A percentile compares a stretch with the other conserved stretches of the same genome.
These are phyloP conservation scores for Frankliniella intonsa DNA, from an alignment of 2,888 invertebrate genomes.

Conservation along the genomic window DNA sequence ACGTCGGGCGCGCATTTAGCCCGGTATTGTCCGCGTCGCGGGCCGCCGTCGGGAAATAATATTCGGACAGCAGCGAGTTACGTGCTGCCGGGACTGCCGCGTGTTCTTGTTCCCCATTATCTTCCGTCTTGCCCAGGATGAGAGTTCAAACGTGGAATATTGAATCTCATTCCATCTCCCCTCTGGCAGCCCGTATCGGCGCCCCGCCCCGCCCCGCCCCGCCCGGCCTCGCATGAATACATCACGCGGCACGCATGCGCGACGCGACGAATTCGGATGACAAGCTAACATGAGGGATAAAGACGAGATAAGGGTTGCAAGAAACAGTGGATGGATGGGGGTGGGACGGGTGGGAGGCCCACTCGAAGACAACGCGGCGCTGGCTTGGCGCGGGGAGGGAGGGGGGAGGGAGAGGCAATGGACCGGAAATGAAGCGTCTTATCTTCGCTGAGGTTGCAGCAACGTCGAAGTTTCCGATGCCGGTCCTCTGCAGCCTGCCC, in stretches of 20 bases:
- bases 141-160: no score
- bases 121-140: no score
- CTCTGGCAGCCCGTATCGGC: no score
- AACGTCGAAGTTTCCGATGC: background rate
- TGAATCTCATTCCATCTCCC: no score
- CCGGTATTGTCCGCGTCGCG: background rate
- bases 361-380: background rate
- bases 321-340: background rate
- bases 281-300: constrained; percentile 15
- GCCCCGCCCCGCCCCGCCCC: background rate
- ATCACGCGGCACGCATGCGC: background rate
- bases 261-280: constrained; percentile 15
- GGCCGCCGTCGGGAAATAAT: no score
- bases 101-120: no score
- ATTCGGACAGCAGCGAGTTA: no score
- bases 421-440: constrained; percentile 26
- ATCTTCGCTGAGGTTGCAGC: constrained; percentile 24
- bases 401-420: background rate
- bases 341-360: background rate
- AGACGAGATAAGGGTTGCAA: constrained; percentile 6
- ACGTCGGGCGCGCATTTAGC: background rate
- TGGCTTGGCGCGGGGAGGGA: background rate
- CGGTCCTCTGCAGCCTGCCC: background rate
- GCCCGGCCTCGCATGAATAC: background rate
- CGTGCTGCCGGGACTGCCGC: no score